Percentiles rank a stretch among this genome's conserved stretches.
Conservation (phyloP, 1,140 invertebrate genomes). For the Caenorhabditis brenneri region DNA sequence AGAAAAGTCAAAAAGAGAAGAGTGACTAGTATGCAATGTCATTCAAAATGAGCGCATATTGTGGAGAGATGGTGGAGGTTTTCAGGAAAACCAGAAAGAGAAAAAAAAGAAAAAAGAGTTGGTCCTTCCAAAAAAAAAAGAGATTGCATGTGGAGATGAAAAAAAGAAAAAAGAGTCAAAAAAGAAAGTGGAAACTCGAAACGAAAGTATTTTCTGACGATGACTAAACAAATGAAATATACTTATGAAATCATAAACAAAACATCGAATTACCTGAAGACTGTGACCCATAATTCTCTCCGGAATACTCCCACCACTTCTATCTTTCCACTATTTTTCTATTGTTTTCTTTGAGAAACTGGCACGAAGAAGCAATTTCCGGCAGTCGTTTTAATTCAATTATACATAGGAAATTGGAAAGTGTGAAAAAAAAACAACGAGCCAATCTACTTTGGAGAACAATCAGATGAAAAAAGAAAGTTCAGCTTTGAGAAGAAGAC, state of each 20-base stretch:
- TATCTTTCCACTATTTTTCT: background rate
- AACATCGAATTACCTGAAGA: no score
- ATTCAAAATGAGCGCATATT: constrained; percentile 17
- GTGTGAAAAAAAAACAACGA: background rate
- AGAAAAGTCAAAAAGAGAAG: background rate
- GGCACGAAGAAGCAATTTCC: background rate
- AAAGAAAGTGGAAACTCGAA: background rate
- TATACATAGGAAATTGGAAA: background rate
- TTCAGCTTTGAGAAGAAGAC: background rate
- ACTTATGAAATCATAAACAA: background rate
- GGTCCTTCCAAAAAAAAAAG: background rate
- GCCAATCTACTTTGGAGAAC: background rate
- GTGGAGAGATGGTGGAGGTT: background rate
- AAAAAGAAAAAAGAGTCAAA: background rate
- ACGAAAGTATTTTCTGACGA: background rate
- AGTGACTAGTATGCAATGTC: constrained; percentile 7
- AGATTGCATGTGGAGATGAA: background rate
- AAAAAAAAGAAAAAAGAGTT: background rate
- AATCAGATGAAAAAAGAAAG: background rate
- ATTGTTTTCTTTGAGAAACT: background rate
- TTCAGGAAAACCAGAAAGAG: background rate
- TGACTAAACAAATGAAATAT: background rate
- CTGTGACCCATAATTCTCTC: no score
- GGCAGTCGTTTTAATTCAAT: background rate
- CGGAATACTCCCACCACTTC: no score